Conservation (phyloP, 2,113 vertebrate species). For the Thamnaconus septentrionalis region DNA sequence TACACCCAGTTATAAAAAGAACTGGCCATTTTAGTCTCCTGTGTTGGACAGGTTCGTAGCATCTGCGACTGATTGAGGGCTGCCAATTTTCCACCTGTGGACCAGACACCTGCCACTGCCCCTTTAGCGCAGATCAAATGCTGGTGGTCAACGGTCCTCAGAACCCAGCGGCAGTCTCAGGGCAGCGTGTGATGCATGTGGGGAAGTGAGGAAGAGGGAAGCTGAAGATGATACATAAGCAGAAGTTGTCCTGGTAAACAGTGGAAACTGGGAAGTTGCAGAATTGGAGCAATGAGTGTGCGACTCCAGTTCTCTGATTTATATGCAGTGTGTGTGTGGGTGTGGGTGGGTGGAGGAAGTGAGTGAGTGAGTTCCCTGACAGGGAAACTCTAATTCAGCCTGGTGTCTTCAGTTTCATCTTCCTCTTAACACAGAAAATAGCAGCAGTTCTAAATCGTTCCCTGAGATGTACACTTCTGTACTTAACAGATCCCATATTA, state of each 20-base stretch:
- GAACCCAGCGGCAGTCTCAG: too few relatives aligned
- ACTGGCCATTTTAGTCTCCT: constrained; percentile 6
- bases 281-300: neutral
- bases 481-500: too few relatives aligned
- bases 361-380: constrained; percentile 10
- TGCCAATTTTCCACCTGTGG: neutral
- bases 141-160: too few relatives aligned
- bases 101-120: too few relatives aligned
- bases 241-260: neutral
- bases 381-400: constrained; percentile 1
- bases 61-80: neutral
- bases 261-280: neutral
- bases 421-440: neutral
- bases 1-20: constrained; percentile 31
- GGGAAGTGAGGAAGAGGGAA: too few relatives aligned
- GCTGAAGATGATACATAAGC: too few relatives aligned
- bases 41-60: neutral
- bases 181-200: too few relatives aligned
- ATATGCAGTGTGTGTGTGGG: neutral
- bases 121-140: too few relatives aligned
- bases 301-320: too few relatives aligned
- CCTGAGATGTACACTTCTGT: too few relatives aligned
- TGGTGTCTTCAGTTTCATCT: neutral
- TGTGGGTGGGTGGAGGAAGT: constrained; percentile 23
- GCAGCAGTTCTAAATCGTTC: too few relatives aligned